Conservation (phyloP, 1,140 invertebrate species). For the Ips nitidus region DNA sequence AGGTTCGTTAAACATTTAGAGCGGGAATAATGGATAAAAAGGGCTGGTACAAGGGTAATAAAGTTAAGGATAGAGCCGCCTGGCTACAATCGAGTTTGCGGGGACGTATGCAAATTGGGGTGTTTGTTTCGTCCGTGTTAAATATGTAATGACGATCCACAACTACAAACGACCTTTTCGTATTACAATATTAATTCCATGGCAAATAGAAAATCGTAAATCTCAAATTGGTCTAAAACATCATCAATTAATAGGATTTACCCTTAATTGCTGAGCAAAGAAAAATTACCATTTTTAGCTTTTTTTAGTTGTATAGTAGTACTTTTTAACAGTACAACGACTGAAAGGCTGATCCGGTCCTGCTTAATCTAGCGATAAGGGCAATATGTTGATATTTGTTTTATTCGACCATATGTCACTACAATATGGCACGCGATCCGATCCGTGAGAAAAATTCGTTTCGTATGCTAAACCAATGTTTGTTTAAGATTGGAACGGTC, state of each 20-base stretch:
- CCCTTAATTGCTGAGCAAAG: too few species aligned
- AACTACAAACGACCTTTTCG: too few species aligned
- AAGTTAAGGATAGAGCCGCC: not conserved
- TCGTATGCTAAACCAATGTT: conserved; percentile 25
- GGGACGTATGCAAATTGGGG: not conserved
- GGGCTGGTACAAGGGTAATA: not conserved
- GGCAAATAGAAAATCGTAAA: too few species aligned
- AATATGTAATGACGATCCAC: too few species aligned
- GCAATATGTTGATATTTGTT: conserved; percentile 34
- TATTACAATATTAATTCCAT: too few species aligned
- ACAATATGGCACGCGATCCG: conserved; percentile 30
- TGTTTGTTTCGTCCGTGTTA: not conserved
- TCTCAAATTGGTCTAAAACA: too few species aligned
- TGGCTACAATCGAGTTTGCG: not conserved
- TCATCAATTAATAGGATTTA: too few species aligned
- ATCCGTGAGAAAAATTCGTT: conserved; percentile 29
- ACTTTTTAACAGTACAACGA: too few species aligned
- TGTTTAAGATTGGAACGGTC: conserved; percentile 20
- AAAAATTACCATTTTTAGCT: too few species aligned
- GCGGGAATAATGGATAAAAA: not conserved
- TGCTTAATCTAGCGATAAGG: conserved; percentile 31
- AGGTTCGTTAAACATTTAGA: not conserved
- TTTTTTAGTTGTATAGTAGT: too few species aligned
- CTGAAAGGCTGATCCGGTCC: not conserved
- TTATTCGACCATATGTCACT: conserved; percentile 31